Percentiles rank a stretch among this genome's conserved stretches.
Conservation (phyloP, 2,888 invertebrate species). For the Chirona hameri region DNA sequence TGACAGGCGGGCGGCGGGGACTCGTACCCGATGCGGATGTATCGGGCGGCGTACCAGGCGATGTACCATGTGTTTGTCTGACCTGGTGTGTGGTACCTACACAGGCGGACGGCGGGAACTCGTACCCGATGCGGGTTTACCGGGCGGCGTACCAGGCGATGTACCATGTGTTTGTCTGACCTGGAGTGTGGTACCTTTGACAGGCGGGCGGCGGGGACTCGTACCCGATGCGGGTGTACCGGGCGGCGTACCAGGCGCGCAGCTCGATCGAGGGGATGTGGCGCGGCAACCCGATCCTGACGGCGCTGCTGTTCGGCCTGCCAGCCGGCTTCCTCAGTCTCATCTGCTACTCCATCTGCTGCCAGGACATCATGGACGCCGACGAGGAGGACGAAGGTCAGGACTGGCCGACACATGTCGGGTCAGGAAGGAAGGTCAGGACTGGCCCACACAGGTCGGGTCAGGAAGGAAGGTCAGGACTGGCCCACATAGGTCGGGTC, state of each 20-base stretch:
- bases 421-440: no score
- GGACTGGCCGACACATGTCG: neutral
- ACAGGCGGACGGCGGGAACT: neutral
- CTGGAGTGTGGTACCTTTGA: conserved; percentile 41
- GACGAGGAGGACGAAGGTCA: conserved; percentile 65
- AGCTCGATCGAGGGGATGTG: conserved; percentile 79
- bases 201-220: conserved; percentile 82
- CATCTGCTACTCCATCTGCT: conserved; percentile 93
- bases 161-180: no score
- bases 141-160: no score
- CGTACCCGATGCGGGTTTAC: no score
- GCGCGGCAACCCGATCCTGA: conserved; percentile 88
- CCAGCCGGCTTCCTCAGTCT: conserved; percentile 89
- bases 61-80: no score
- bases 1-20: conserved; percentile 79
- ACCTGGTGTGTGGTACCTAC: neutral
- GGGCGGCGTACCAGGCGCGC: conserved; percentile 78
- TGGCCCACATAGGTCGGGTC: no score
- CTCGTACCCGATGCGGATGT: conserved; percentile 67
- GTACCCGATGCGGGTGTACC: conserved; percentile 68
- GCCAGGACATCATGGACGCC: conserved; percentile 90
- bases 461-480: no score
- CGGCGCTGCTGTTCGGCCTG: conserved; percentile 87
- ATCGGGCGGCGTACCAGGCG: conserved; percentile 79
- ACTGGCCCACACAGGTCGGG: no score